Evolutionary conservation across 2,797 vertebrate genomes (phyloP).

Genomic region (Toxotes lorentzi): DNA sequence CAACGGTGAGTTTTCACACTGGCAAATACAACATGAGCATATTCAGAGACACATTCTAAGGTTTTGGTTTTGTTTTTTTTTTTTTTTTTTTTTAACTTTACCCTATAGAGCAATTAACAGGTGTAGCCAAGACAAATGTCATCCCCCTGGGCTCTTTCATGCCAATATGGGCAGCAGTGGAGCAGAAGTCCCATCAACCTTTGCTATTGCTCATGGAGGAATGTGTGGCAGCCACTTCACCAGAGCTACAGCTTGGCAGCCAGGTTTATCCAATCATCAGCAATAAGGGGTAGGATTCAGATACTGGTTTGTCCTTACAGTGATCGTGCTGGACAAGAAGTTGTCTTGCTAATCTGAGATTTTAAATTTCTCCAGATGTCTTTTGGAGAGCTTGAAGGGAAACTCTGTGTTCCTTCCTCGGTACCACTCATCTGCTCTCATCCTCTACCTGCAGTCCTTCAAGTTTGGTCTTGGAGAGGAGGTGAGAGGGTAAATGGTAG

Average conservation of each 20-base stretch:
- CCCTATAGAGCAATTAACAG: constrained; percentile 77
- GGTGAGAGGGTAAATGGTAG: constrained; percentile 58
- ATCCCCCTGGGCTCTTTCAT: constrained; percentile 82
- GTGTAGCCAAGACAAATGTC: constrained; percentile 53
- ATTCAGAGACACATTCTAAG: background rate
- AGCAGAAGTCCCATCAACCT: constrained; percentile 80
- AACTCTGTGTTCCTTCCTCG: constrained; percentile 81
- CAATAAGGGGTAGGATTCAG: constrained; percentile 82
- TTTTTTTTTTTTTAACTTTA: background rate
- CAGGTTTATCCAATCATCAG: constrained; percentile 80
- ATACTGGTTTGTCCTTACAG: rapidly evolving
- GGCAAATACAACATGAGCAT: rapidly evolving
- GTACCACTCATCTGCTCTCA: constrained; percentile 76
- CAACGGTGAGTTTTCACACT: constrained; percentile 65
- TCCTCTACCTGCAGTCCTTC: constrained; percentile 82
- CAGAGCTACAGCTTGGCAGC: constrained; percentile 46
- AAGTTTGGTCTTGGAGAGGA: constrained; percentile 70
- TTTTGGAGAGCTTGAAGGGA: constrained; percentile 76
- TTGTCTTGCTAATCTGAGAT: background rate
- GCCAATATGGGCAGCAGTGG: constrained; percentile 85
- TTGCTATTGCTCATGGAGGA: constrained; percentile 85
- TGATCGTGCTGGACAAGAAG: rapidly evolving
- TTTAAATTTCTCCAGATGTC: constrained; percentile 72
- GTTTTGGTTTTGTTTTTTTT: too few species aligned
- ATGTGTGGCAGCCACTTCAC: constrained; percentile 77